Conservation (phyloP, 1,140 invertebrate species). For the Myzus persicae region DNA sequence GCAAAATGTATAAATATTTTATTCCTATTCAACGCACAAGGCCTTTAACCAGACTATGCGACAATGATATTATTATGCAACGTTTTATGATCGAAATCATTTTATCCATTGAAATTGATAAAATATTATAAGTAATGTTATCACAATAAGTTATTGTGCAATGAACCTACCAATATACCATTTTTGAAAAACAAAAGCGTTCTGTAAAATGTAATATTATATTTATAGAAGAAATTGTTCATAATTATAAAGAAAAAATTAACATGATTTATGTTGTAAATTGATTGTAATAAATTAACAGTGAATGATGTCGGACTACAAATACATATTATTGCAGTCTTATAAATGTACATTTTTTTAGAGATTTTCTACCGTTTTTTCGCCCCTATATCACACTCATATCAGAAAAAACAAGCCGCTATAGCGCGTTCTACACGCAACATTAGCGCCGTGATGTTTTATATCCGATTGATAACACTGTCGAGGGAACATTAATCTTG, state of each 20-base stretch:
- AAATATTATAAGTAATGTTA: not conserved
- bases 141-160: not conserved
- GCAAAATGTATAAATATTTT: not conserved
- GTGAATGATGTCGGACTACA: not conserved
- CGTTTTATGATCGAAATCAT: not conserved
- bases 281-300: not conserved
- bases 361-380: not conserved
- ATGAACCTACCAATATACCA: not conserved
- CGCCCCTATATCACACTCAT: not conserved
- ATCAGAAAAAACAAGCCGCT: not conserved
- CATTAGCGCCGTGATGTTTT: slow-evolving; percentile 17
- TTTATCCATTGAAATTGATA: not conserved
- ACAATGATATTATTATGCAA: not conserved
- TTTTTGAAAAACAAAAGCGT: not conserved
- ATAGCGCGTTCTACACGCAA: not conserved
- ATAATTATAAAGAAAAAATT: no score
- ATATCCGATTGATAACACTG: slow-evolving; percentile 4
- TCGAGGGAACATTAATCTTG: slow-evolving; percentile 26
- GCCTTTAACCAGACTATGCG: not conserved
- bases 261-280: not conserved
- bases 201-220: not conserved
- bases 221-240: no score
- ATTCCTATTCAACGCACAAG: not conserved
- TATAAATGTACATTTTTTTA: not conserved
- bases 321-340: not conserved